Base-by-base conservation (phyloP, 2,797 vertebrate species). In the Notolepis coatsorum region DNA sequence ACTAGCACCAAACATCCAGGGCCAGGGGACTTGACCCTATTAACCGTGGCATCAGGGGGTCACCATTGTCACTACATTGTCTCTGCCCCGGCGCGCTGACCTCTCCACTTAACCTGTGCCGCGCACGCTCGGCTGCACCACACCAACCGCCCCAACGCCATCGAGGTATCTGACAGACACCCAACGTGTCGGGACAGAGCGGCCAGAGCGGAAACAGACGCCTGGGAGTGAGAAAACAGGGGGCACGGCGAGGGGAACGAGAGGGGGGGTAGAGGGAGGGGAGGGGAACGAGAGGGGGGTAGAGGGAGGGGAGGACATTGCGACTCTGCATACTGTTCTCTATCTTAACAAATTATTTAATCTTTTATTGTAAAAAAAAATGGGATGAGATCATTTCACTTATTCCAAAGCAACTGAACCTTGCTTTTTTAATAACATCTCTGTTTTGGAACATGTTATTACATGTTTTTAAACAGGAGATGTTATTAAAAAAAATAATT, bases 21-120 rank as follows among this genome's bases (percentile, higher is more conserved):
- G 12, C 9, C 25, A 15, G 27, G 9, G 9, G 35, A 12, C 35
- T 37, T 37, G 5, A 20, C 49, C 49, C 49, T 31, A 52, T 52
- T 37, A 52, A 52, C 25, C 2, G 18, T 35, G 30, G 13, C 48
- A 33, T 50, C 9, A 9, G 48, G 17, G 46, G 30, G 30, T 37
- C 49, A 8, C 5, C 3, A 7, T 52, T 52, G 49, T 52, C 28
- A 33, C 4, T 20, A 5, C 3, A 7, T 52, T 52, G 49, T 52
- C 28, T 52, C 4, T 5, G 20, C 30, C 23, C 49, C 4, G 31
- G 49, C 30, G 12, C 49, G 30, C 1, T 52, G 30, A 52, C 49
- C 49, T 52, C 10, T 37, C 49, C 49, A 35, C 31, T 52, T 52
- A 52, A 52, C 49, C 49, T 52, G 27, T 3, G 18, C 48, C 48